Evolutionary conservation across 2,888 invertebrate genomes (phyloP), one percentile per base, ranked within the genome.

Genomic region (Torymus tubicola): DNA sequence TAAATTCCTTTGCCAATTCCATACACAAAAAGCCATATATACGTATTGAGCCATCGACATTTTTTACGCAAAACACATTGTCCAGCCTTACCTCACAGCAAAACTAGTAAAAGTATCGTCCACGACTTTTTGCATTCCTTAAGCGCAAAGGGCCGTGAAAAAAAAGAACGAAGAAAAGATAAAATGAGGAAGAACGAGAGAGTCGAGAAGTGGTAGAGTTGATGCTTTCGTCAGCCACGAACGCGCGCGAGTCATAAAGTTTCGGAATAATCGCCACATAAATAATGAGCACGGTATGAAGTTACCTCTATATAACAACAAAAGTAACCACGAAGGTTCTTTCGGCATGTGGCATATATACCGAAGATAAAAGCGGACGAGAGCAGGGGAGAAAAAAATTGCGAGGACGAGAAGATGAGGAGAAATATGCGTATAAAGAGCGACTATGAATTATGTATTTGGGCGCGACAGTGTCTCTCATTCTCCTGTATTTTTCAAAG

Each of bases 401-500:
- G 16, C 4, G 24, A 42, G 11, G 53, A 52, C 57, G 18, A 18
- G 18, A 18, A 67, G 16, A 65, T n/a, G 18, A 58, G 24, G 12
- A 21, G 31, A 24, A 12, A 64, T 21, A 18, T 42, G 58, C 50
- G 14, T 16, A 12, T n/a, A 68, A 24, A 68, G 73, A 60, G 81
- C 70, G 79, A 84, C 83, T 8, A 87, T 87, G 84, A 87, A 86
- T 87, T 85, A 87, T 87, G 84, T 83, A 87, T 87, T 81, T 81
- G 64, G 69, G 69, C 42, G 55, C 57, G 31, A 57, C 63, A n/a
- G 52, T 53, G 55, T 18, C 67, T 78, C 71, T 78, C 65, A 70
- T 78, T 82, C 80, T 80, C 55, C 52, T 58, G 70, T 81, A 82
- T 80, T 82, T 82, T 82, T 81, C 78, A 74, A 82, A 73, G 70